Evolutionary conservation across 2,113 vertebrate genomes (phyloP), one percentile per base, ranked within the genome.

Genomic region (Cochlearius cochlearius): DNA sequence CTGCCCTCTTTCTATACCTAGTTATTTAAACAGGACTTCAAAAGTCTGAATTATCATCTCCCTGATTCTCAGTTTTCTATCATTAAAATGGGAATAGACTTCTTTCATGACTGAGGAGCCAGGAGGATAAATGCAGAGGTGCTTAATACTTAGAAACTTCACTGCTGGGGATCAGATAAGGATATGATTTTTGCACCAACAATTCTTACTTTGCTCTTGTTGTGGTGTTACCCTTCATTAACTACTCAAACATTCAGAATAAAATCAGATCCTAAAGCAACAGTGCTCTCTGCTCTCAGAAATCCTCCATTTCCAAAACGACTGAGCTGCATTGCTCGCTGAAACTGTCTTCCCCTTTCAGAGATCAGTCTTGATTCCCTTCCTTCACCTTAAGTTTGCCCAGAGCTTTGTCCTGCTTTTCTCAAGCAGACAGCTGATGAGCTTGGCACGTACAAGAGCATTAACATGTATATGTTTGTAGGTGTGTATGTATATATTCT

Each of bases 1-100:
- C 58, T 95, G 94, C 89, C 87, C 50, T 91, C 67, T 62, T 94
- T 62, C 74, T 95, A 59, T 58, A 92, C 25, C 73, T 90, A 73
- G 58, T 79, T 91, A 79, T 73, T 91, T 87, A 87, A 88, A 88
- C 30, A 74, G 67, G 80, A 55, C 82, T 88, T 92, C 78, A 64
- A 68, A 94, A 89, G 76, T 74, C 60, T 1, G 0, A 69, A 93
- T 93, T 83, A 66, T 45, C 2, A 0, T 59, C 81, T 92, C 22
- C 53, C 41, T 36, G 50, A 73, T 72, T 87, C 75, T 88, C 78
- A 75, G 68, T 22, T 95, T 94, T 60, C 55, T 75, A 29, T 26
- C 67, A 92, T 78, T 76, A 94, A 94, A 92, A 52, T 1, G 0
- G 45, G 53, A 79, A 92, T n/a, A 90, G 92, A 81, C 59, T 83